phyloP scores from a whole-genome alignment of 2,888 invertebrate species.

The Aleiodes leptofemur region DNA sequence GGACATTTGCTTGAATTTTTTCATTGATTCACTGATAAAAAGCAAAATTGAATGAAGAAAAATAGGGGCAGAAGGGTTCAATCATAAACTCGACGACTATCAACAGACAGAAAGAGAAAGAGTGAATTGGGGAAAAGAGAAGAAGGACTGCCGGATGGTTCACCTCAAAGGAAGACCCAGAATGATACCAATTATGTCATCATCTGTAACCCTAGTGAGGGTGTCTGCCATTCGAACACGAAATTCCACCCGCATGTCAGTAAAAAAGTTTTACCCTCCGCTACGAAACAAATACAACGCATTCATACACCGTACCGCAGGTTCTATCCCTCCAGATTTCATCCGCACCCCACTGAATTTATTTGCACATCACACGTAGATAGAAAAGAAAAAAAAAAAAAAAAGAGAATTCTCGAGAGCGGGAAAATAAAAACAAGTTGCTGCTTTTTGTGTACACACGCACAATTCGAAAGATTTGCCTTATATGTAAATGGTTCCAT shows the following conservation, averaged over 20 bases:
- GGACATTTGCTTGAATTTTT: not conserved
- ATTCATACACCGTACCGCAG: conserved; percentile 21
- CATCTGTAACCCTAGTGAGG: conserved; percentile 54
- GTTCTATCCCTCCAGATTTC: conserved; percentile 20
- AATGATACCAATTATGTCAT: conserved; percentile 73
- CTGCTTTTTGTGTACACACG: too few species aligned
- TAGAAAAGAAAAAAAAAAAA: not conserved
- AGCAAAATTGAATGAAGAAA: not conserved
- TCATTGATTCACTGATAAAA: not conserved
- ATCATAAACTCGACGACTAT: not conserved
- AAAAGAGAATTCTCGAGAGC: not conserved
- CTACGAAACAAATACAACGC: conserved; percentile 36
- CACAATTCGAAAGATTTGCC: too few species aligned
- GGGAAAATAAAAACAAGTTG: conserved; percentile 5
- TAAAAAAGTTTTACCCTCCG: conserved; percentile 56
- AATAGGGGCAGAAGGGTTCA: conserved; percentile 25
- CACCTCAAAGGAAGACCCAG: conserved; percentile 69
- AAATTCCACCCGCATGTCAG: conserved; percentile 66
- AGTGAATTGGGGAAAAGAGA: conserved; percentile 26
- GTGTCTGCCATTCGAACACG: conserved; percentile 55
- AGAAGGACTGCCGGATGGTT: conserved; percentile 58
- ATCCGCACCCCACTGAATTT: conserved; percentile 4
- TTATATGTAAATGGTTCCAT: too few species aligned
- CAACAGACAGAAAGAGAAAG: not conserved
- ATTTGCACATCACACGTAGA: not conserved